A percentile compares a stretch with the other conserved stretches of the same genome.
Evolutionary conservation across 92 coral and sea anemone species (phyloP).

Genomic region (Phenganax subtilis): DNA sequence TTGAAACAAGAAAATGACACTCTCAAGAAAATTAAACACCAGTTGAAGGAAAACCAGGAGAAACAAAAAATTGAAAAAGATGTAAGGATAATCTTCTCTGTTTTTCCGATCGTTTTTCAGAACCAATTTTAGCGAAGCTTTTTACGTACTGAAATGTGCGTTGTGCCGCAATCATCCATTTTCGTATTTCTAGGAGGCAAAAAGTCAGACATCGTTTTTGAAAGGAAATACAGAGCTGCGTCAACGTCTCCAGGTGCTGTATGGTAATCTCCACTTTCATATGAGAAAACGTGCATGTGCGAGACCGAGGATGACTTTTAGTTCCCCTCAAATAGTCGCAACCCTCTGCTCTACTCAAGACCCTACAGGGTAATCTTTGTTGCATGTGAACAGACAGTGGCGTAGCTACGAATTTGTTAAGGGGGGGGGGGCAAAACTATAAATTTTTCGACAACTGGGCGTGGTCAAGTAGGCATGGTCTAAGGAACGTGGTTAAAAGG

Average conservation of each 20-base stretch:
- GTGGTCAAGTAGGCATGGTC: too few species aligned
- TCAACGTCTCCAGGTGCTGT: conserved; percentile 75
- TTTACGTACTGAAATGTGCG: not conserved
- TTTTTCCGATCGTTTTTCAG: not conserved
- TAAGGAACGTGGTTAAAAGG: too few species aligned
- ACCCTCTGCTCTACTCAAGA: too few species aligned
- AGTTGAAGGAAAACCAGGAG: conserved; percentile 84
- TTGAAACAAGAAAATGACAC: conserved; percentile 88
- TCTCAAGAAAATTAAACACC: conserved; percentile 85
- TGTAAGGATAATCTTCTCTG: conserved; percentile 37
- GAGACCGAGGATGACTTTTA: too few species aligned
- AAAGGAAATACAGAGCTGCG: conserved; percentile 94
- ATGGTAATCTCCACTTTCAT: not conserved
- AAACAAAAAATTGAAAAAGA: conserved; percentile 95
- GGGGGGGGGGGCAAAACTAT: too few species aligned
- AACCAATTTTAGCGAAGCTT: not conserved
- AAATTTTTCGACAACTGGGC: too few species aligned
- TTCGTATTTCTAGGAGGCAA: conserved; percentile 61
- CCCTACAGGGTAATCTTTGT: too few species aligned
- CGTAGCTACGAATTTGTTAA: too few species aligned
- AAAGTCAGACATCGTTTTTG: conserved; percentile 83
- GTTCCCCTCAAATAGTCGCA: too few species aligned
- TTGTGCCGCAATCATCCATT: not conserved
- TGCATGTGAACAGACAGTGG: too few species aligned
- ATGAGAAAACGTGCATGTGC: not conserved